Conservation (phyloP, 2,888 invertebrate species). For the Aporophyla lueneburgensis region DNA sequence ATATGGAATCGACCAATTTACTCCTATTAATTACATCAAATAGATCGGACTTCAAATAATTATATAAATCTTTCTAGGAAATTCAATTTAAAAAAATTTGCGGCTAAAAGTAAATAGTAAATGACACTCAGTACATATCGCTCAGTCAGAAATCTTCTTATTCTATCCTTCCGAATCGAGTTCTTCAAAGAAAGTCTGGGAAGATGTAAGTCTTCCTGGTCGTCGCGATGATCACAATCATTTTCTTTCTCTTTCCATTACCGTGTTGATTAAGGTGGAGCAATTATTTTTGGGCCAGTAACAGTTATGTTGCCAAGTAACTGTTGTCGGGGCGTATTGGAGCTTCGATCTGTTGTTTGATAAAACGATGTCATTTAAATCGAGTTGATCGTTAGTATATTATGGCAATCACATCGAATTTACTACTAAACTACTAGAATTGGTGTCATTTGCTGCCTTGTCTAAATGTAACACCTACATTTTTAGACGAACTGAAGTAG, state of each 20-base stretch:
- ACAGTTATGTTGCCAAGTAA: not conserved
- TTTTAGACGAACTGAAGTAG: not conserved
- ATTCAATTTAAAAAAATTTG: slow-evolving; percentile 16
- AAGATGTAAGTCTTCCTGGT: slow-evolving; percentile 15
- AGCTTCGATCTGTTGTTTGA: not conserved
- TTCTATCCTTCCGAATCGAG: slow-evolving; percentile 20
- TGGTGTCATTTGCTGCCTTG: not conserved
- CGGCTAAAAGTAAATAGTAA: slow-evolving; percentile 20
- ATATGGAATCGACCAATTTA: not conserved
- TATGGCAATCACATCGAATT: not conserved
- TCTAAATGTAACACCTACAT: not conserved
- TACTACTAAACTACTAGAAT: not conserved
- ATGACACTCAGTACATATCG: slow-evolving; percentile 33
- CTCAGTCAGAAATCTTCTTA: slow-evolving; percentile 35
- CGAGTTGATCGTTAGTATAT: no score
- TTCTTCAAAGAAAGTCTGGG: slow-evolving; percentile 22
- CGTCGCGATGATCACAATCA: slow-evolving; percentile 16
- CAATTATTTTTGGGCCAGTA: slow-evolving; percentile 12
- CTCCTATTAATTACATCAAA: not conserved
- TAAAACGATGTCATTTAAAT: not conserved
- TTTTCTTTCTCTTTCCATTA: slow-evolving; percentile 7
- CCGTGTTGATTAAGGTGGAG: not conserved
- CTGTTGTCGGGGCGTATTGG: not conserved
- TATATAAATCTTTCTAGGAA: slow-evolving; percentile 10
- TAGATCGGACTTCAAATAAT: not conserved